Base-by-base conservation (phyloP, 2,888 invertebrate genomes). In the Scaptomyza caliginosa region DNA sequence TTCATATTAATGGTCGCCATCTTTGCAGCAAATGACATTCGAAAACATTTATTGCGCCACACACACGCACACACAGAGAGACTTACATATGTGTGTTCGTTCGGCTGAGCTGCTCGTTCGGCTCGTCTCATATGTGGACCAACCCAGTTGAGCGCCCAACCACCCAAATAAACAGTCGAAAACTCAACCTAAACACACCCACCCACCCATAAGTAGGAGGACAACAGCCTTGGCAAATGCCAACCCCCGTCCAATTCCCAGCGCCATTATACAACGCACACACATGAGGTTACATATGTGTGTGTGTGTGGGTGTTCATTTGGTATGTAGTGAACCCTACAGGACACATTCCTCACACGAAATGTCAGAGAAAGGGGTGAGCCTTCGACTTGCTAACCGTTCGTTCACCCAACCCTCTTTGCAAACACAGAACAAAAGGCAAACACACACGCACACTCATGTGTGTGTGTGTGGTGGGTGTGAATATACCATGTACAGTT, bases 1-100 rank as follows among this genome's bases (percentile, higher is more conserved):
- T 87, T 69, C 88, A 84, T 88, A 88, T 84, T 84, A 84, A 84
- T 87, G 88, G 84, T 82, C 84, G 84, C 86, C 88, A 87, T 88
- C 86, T 83, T 83, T 84, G 88, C 82, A 70, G 83, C 86, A 83
- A 83, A 83, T 83, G 88, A 88, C 83, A 83, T 83, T 88, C 87
- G 88, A 83, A 83, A 83, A 88, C 83, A 83, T 82, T 83, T 83
- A 83, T 83, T 83, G 83, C 85, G 75, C 75, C 64, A 67, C 68
- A 68, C 56, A 66, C 67, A 46, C 60, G 39, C 50, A 45, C 52
- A 36, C 16, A 39, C 24, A 32, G 34, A 43, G 23, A 36, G 13
- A 19, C 45, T 46, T 49, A 50, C 36, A 46, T 28, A 16, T 38
- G 60, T 39, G 32, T 50, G 62, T 48, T 46, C 59, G 34, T 34